Evolutionary conservation across 2,797 vertebrate genomes (phyloP).

Genomic region (Rhinoraja longicauda): DNA sequence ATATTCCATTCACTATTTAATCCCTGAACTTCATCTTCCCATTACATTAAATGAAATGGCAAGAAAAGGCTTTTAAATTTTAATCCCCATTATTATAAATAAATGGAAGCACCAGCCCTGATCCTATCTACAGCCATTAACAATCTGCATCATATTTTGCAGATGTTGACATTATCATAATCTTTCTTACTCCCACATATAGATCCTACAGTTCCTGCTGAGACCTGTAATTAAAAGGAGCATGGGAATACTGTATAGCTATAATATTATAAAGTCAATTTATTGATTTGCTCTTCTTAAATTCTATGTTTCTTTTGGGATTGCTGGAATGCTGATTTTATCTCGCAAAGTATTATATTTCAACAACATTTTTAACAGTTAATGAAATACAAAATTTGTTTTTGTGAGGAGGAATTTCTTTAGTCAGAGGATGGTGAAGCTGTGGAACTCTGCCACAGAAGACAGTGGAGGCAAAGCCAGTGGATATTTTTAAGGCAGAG

Average conservation of each 20-base stretch:
- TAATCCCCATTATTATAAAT: background rate
- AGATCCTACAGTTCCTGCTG: background rate
- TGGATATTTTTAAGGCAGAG: no score
- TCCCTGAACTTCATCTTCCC: background rate
- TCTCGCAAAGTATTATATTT: background rate
- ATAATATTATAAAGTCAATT: background rate
- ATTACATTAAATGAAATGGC: background rate
- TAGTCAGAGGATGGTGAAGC: no score
- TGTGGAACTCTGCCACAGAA: no score
- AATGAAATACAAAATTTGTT: no score
- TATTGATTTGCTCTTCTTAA: background rate
- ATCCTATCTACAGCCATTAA: background rate
- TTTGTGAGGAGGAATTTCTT: no score
- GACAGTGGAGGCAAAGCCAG: no score
- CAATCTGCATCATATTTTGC: background rate
- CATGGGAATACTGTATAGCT: background rate
- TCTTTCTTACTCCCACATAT: no score
- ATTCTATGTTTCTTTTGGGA: background rate
- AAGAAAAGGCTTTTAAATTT: background rate
- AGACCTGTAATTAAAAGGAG: background rate
- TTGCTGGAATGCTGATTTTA: background rate
- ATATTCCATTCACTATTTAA: background rate
- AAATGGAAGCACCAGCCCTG: background rate
- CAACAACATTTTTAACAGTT: background rate
- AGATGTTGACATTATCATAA: background rate